Base-by-base conservation (phyloP, 2,888 invertebrate species). In the Idaea aversata region DNA sequence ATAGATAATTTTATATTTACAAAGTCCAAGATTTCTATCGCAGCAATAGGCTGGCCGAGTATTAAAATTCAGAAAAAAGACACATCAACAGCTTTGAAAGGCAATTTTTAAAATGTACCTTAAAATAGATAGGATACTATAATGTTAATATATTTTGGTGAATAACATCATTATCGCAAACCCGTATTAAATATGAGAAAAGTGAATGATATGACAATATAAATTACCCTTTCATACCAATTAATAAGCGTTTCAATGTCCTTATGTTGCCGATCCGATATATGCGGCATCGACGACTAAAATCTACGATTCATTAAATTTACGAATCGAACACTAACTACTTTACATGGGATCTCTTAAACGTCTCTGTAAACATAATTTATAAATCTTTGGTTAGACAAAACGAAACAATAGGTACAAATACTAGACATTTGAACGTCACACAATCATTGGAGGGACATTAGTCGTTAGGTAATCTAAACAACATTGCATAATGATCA, bases 171-270 rank as follows among this genome's bases (percentile, higher is more conserved):
- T 91, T 91, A 92, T 92, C 93, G 93, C 91, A 90, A 92, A 93
- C 93, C 93, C 93, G 93, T 93, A 92, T 91, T 92, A 89, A 88
- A 91, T 90, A 93, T 92, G 93, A 93, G 93, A 93, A 89, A 92
- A 87, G 91, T 93, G 93, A 92, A 93, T 93, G 93, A 93, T 92
- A 93, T 93, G 93, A 93, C 92, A 91, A 91, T 93, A 93, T 92
- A 92, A 93, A 92, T 93, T 93, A 93, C 93, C 93, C 93, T 93
- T 93, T 93, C 93, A 93, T 93, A 93, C 93, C 93, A 92, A 93
- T 92, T 93, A 93, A 93, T 93, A 93, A 93, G 93, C 93, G 93
- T 93, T 93, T 93, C 93, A 93, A 93, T 93, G 91, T 92, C 88
- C 93, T 92, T 92, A 93, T 83, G 86, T 87, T 89, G 87, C 85